These are phyloP conservation scores for Arothron firmamentum DNA, from an alignment of 2,113 vertebrate genomes.

Conservation along the genomic window DNA sequence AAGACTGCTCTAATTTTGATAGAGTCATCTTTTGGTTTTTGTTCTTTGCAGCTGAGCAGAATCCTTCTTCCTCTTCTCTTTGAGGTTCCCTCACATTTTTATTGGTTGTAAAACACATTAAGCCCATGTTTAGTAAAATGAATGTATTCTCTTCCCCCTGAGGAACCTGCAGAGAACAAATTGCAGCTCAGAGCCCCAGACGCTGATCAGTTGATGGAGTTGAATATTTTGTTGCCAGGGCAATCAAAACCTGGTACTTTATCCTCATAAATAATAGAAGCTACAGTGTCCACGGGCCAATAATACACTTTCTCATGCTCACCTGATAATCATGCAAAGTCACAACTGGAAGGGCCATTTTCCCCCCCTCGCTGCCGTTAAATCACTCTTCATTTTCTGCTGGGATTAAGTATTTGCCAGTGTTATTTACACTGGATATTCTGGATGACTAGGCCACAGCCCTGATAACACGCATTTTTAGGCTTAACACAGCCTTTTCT, in stretches of 20 bases:
- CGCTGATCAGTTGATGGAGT: too few relatives aligned
- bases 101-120: too few relatives aligned
- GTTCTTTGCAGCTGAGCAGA: too few relatives aligned
- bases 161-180: too few relatives aligned
- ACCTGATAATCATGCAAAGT: conserved; percentile 51
- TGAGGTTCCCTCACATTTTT: too few relatives aligned
- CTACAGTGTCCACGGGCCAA: background rate
- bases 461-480: conserved; percentile 19
- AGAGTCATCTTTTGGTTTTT: too few relatives aligned
- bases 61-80: too few relatives aligned
- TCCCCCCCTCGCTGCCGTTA: conserved; percentile 18
- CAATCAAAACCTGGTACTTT: background rate
- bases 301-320: conserved; percentile 18
- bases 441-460: conserved; percentile 33
- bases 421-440: conserved; percentile 62
- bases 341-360: conserved; percentile 33
- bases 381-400: conserved; percentile 52
- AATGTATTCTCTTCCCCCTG: too few relatives aligned
- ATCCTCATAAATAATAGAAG: conserved; percentile 27
- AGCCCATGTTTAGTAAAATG: too few relatives aligned
- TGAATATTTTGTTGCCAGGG: too few relatives aligned
- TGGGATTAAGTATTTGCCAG: conserved; percentile 46
- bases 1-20: too few relatives aligned
- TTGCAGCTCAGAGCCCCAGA: too few relatives aligned
- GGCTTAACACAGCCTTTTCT: conserved; percentile 26